Conservation (phyloP, 64 coral and sea anemone species). For the Stichodactyla mertensii region DNA sequence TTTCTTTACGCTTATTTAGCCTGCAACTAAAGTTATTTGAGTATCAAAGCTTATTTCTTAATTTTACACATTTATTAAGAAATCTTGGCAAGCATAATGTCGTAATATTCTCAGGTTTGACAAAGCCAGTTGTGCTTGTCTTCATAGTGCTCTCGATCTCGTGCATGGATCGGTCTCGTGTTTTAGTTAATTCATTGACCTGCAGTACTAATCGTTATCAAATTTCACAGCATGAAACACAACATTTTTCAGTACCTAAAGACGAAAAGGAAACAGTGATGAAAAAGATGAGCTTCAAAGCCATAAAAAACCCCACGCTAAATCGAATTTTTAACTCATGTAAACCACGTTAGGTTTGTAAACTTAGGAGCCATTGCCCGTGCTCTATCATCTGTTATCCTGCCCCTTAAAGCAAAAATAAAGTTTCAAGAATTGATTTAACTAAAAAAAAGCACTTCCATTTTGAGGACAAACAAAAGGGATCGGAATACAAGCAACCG, state of each 20-base stretch:
- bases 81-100: too few relatives aligned
- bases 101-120: too few relatives aligned
- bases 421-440: neutral
- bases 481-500: neutral
- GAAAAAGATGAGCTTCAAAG: neutral
- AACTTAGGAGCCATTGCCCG: neutral
- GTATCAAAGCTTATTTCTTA: too few relatives aligned
- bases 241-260: neutral
- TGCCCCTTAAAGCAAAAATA: neutral
- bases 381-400: neutral
- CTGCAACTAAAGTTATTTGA: too few relatives aligned
- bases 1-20: too few relatives aligned
- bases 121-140: too few relatives aligned
- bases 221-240: neutral
- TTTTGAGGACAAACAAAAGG: neutral
- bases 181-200: neutral
- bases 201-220: neutral
- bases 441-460: neutral
- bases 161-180: too few relatives aligned
- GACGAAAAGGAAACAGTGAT: neutral
- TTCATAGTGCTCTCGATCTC: too few relatives aligned
- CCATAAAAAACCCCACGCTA: neutral
- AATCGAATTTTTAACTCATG: too few relatives aligned
- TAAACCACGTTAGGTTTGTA: neutral
- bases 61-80: too few relatives aligned